Percentiles rank a stretch among this genome's conserved stretches.
phyloP scores from a whole-genome alignment of 2,888 invertebrate genomes.

The Eurytoma californica region DNA sequence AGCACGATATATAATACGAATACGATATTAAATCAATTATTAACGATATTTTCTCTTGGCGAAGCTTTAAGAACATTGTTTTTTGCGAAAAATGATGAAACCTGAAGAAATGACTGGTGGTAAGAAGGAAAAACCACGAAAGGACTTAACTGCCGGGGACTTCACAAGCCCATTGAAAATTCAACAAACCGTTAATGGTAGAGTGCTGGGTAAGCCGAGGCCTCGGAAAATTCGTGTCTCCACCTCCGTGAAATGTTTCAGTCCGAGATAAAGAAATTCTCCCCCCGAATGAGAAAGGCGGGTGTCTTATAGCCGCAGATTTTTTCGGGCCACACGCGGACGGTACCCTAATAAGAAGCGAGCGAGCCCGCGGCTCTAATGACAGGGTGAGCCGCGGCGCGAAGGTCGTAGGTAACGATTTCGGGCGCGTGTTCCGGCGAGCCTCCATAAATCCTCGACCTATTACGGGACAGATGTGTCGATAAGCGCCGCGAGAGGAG shows the following conservation, averaged over 20 bases:
- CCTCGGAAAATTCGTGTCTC: constrained; percentile 15
- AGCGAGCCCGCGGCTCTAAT: constrained; percentile 36
- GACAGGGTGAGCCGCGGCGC: constrained; percentile 47
- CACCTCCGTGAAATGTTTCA: constrained; percentile 19
- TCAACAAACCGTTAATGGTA: constrained; percentile 5
- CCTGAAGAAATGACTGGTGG: too few species aligned
- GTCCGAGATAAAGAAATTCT: neutral
- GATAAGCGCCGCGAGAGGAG: constrained; percentile 62
- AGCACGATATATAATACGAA: too few species aligned
- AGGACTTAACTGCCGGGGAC: neutral
- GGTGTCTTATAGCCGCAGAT: too few species aligned
- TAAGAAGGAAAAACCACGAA: too few species aligned
- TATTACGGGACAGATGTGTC: constrained; percentile 73
- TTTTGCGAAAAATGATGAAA: too few species aligned
- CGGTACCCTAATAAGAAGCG: constrained; percentile 44
- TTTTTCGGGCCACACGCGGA: constrained; percentile 28
- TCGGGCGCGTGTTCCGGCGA: neutral
- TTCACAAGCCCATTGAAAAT: neutral
- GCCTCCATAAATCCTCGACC: constrained; percentile 68
- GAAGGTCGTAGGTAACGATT: constrained; percentile 50
- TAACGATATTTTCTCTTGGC: neutral
- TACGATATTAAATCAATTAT: neutral
- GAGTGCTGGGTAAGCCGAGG: neutral
- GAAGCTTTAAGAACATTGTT: too few species aligned
- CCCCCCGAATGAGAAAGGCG: neutral